phyloP scores from a whole-genome alignment of 2,797 vertebrate species.

The Amblyraja radiata region DNA sequence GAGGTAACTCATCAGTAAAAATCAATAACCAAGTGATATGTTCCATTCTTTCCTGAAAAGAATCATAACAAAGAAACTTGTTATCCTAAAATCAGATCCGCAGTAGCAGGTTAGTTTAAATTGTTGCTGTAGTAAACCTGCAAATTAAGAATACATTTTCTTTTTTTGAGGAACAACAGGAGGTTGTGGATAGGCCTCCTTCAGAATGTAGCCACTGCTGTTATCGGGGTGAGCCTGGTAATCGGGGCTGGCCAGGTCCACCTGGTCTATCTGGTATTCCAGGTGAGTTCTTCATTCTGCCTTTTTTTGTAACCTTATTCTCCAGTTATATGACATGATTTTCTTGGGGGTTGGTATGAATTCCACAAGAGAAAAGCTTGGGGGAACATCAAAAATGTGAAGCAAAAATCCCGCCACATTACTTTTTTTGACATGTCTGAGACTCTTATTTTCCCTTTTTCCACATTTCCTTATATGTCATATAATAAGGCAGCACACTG shows the following conservation, averaged over 20 bases:
- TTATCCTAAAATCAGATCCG: conserved; percentile 15
- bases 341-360: background rate
- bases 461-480: no score
- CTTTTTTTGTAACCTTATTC: background rate
- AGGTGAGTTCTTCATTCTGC: conserved; percentile 51
- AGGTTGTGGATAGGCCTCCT: conserved; percentile 45
- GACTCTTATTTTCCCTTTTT: no score
- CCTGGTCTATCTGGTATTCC: conserved; percentile 66
- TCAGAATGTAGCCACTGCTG: conserved; percentile 66
- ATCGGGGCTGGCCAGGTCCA: conserved; percentile 61
- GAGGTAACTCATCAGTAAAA: background rate
- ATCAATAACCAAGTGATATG: no score
- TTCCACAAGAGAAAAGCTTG: background rate
- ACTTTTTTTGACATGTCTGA: background rate
- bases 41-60: background rate
- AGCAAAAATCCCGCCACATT: background rate
- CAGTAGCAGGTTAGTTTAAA: background rate
- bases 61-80: background rate
- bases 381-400: background rate
- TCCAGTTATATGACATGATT: background rate
- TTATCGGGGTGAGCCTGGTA: conserved; percentile 60
- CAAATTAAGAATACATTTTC: conserved; percentile 18
- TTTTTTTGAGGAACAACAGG: conserved; percentile 16
- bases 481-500: no score
- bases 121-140: background rate